These are phyloP conservation scores for Phyllopteryx taeniolatus DNA, from an alignment of 2,113 vertebrate genomes.

Conservation along the genomic window DNA sequence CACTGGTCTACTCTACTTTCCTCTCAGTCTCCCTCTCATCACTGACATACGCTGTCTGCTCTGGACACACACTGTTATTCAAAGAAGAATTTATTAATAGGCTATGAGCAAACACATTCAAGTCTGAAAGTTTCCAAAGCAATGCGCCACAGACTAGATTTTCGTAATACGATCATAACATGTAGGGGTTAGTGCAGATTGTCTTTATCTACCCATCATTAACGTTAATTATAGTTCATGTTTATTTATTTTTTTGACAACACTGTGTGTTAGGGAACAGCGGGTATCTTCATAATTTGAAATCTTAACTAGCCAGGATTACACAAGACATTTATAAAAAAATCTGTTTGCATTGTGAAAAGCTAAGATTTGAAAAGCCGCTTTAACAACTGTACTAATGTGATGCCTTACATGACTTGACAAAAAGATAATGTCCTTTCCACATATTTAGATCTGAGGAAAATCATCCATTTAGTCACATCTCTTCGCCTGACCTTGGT, in stretches of 20 bases:
- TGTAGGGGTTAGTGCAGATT: slow-evolving; percentile 64
- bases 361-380: not conserved
- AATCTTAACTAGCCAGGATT: not conserved
- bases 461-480: slow-evolving; percentile 31
- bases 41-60: slow-evolving; percentile 68
- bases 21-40: slow-evolving; percentile 44
- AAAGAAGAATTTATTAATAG: slow-evolving; percentile 72
- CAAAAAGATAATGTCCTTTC: slow-evolving; percentile 17
- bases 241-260: slow-evolving; percentile 5
- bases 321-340: not conserved
- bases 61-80: slow-evolving; percentile 68
- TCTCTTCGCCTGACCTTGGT: slow-evolving; percentile 40
- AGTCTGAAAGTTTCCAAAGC: slow-evolving; percentile 71
- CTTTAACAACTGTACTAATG: not conserved
- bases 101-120: slow-evolving; percentile 69
- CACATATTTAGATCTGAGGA: slow-evolving; percentile 27
- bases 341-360: not conserved
- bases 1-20: slow-evolving; percentile 28
- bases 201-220: slow-evolving; percentile 68
- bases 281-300: slow-evolving; percentile 47
- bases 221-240: slow-evolving; percentile 9
- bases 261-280: slow-evolving; percentile 58
- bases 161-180: slow-evolving; percentile 73
- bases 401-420: not conserved
- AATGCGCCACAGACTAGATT: slow-evolving; percentile 58